Conservation (phyloP, 2,113 vertebrate species). For the Psophia crepitans region DNA sequence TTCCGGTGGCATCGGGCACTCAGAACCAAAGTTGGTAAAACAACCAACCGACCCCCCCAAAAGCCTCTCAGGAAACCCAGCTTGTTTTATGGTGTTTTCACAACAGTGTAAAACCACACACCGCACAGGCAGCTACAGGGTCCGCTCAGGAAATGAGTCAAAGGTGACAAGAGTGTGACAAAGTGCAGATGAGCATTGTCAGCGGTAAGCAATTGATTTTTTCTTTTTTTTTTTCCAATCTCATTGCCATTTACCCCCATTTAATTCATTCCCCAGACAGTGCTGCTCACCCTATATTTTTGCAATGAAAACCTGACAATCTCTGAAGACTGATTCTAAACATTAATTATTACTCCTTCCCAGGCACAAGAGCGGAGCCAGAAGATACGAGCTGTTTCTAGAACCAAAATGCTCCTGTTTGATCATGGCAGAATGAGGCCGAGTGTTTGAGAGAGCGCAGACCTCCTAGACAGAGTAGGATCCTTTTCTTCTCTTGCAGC, state of each 20-base stretch:
- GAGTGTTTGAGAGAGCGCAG: accelerated
- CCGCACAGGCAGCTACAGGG: not conserved
- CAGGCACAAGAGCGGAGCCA: not conserved
- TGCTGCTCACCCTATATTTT: not conserved
- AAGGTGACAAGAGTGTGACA: not conserved
- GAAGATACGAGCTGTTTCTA: not conserved
- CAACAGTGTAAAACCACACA: not conserved
- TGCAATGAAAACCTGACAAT: not conserved
- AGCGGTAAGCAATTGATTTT: not conserved
- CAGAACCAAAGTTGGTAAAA: not conserved
- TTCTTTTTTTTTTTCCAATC: not conserved
- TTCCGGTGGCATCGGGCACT: too few species aligned
- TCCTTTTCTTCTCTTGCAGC: not conserved
- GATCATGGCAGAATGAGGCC: not conserved
- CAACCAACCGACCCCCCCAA: not conserved
- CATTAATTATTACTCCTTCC: not conserved
- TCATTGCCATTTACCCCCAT: not conserved
- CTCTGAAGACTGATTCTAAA: not conserved
- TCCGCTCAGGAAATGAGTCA: not conserved
- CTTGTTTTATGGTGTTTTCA: not conserved
- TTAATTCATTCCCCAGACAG: not conserved
- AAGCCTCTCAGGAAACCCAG: not conserved
- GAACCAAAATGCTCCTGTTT: not conserved
- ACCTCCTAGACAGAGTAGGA: not conserved
- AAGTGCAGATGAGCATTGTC: not conserved